Percentiles rank a stretch among this genome's conserved stretches.
These are phyloP conservation scores for Acridotheres tristis DNA, from an alignment of 2,797 vertebrate genomes.

Conservation along the genomic window DNA sequence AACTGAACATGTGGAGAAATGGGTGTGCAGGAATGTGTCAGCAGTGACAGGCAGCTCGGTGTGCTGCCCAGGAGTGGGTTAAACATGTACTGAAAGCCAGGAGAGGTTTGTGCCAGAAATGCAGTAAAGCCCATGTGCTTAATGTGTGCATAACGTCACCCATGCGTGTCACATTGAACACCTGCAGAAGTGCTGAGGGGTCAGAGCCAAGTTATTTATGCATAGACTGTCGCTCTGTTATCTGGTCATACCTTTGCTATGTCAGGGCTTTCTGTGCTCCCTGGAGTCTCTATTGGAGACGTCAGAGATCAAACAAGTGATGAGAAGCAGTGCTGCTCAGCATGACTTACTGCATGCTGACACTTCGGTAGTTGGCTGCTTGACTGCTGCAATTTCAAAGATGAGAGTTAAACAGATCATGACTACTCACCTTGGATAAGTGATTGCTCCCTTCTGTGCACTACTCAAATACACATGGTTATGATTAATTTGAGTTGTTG, in stretches of 20 bases:
- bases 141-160: background rate
- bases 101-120: background rate
- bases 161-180: background rate
- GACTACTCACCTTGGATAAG: background rate
- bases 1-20: background rate
- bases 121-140: background rate
- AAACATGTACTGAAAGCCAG: background rate
- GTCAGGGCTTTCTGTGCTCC: background rate
- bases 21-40: background rate
- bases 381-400: background rate
- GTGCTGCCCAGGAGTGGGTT: background rate
- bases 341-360: background rate
- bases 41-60: background rate
- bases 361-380: background rate
- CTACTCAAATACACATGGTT: background rate
- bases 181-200: background rate
- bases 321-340: background rate
- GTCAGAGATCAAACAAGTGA: background rate
- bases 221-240: background rate
- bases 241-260: background rate
- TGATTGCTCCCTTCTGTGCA: background rate
- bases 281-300: background rate
- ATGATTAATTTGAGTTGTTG: conserved; percentile 12
- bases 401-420: background rate
- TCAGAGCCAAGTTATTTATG: background rate